Evolutionary conservation across 2,113 vertebrate species (phyloP), one percentile per base, ranked within the genome.

Genomic region (Lampris incognitus): DNA sequence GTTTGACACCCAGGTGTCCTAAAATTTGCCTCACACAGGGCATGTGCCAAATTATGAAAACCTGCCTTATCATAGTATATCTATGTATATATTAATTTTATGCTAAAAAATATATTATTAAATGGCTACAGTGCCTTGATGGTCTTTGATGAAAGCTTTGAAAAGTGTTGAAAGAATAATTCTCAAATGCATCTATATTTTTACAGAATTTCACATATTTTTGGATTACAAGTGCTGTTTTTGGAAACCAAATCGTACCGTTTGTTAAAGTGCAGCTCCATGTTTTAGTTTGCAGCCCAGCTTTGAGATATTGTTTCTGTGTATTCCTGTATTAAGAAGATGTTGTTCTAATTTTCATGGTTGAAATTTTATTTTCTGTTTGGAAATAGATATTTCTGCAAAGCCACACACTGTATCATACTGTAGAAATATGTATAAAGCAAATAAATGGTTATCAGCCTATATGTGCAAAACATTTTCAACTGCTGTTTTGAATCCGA

Each of bases 91-190:
- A 85, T 78, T 55, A 76, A 74, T 67, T 84, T 57, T 79, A 78
- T 89, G 85, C 86, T 76, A 85, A 89, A 84, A 88, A 80, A 59
- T 76, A 68, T 74, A 64, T 66, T 57, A 64, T 72, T 44, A 78
- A 87, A 88, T 66, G 72, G 80, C 79, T 72, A 59, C 79, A 85
- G 92, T 93, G 92, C 92, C 92, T 94, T 93, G 76, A 78, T 59
- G 50, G 70, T 90, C 87, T 87, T 86, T 87, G 87, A 87, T 83
- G 81, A 91, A 89, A 78, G 80, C 65, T 70, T 88, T 91, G 55
- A 52, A 78, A 60, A 70, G 75, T 81, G 48, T 73, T 63, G 62
- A 74, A 77, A 66, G 67, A 62, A 65, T 69, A 73, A 63, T 74
- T 71, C 49, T 78, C n/a, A 71, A 83, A 85, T 83, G 55, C 77